Evolutionary conservation across 2,888 invertebrate species (phyloP), one percentile per base, ranked within the genome.

Genomic region (Xestia c-nigrum): DNA sequence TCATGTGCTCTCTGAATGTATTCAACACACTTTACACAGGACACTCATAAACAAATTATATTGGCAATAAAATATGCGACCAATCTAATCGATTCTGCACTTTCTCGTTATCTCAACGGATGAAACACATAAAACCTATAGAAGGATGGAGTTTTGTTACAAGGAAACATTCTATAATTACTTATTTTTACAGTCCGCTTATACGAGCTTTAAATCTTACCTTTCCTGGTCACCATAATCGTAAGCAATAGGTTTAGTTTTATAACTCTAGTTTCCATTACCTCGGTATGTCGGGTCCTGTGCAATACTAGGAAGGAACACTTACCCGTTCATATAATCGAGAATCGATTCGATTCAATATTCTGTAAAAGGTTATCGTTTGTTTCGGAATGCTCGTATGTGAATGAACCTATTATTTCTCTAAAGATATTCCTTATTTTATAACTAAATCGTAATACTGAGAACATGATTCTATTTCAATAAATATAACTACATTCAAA

Each of bases 201-300:
- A 87, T 86, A 89, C 87, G 89, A 87, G 83, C 87, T 87, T 90
- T 89, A 87, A 91, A 80, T 81, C 78, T 82, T 83, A 86, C 86
- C 87, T 91, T 92, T 92, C 90, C 90, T 90, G 91, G 90, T 90
- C 89, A 88, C 81, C 83, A 88, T 88, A 89, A 91, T 91, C 87
- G 89, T 85, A 89, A 90, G 87, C 83, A 88, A 89, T 91, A 86
- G 90, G 84, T 90, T 91, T 85, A 88, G 88, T 90, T 93, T 93
- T 93, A 93, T 91, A 90, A 90, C 92, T 89, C 86, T 63, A 87
- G 90, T 91, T 90, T 90, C 91, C 84, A 91, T 91, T 91, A 91
- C 91, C 86, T 84, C 76, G 85, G 80, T 84, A 85, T 87, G 86
- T 83, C 83, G 87, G 87, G 89, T 89, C 89, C 87, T 88, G 87